These are phyloP conservation scores for Proales similis DNA, from an alignment of 1,140 invertebrate species.

Conservation along the genomic window DNA sequence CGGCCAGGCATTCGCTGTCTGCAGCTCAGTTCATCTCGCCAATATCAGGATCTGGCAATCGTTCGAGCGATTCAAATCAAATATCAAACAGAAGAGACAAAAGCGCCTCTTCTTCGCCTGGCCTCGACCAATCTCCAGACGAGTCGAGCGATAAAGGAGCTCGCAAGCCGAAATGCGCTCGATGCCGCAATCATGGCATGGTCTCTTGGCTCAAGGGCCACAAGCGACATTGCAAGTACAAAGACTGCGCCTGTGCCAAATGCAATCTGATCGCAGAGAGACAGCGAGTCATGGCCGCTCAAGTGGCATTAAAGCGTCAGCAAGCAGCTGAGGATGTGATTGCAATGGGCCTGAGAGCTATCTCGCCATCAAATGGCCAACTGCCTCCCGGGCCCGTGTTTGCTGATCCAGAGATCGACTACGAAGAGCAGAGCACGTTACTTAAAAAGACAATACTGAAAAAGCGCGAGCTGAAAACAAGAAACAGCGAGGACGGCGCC, in stretches of 20 bases:
- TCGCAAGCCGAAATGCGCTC: slow-evolving; percentile 56
- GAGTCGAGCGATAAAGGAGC: slow-evolving; percentile 41
- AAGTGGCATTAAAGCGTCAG: slow-evolving; percentile 85
- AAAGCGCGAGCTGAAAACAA: too few species aligned
- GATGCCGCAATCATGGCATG: slow-evolving; percentile 72
- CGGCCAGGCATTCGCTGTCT: too few species aligned
- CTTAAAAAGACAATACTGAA: too few species aligned
- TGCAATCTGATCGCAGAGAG: slow-evolving; percentile 66
- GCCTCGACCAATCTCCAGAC: too few species aligned
- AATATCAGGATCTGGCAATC: too few species aligned
- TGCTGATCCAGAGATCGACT: slow-evolving; percentile 81
- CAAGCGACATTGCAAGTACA: slow-evolving; percentile 77
- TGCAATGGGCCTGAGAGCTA: slow-evolving; percentile 79
- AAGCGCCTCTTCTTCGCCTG: too few species aligned
- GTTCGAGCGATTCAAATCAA: too few species aligned
- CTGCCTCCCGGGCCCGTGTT: slow-evolving; percentile 69
- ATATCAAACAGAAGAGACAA: too few species aligned
- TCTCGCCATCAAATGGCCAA: slow-evolving; percentile 42
- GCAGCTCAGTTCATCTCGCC: too few species aligned
- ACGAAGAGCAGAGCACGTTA: slow-evolving; percentile 58
- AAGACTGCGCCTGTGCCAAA: slow-evolving; percentile 70
- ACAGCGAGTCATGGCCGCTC: slow-evolving; percentile 52
- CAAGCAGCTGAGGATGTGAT: slow-evolving; percentile 95
- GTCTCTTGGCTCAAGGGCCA: slow-evolving; percentile 78
- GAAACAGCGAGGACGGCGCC: slow-evolving; percentile 8